Evolutionary conservation across 2,113 vertebrate genomes (phyloP).

Genomic region (Hippopotamus amphibius): DNA sequence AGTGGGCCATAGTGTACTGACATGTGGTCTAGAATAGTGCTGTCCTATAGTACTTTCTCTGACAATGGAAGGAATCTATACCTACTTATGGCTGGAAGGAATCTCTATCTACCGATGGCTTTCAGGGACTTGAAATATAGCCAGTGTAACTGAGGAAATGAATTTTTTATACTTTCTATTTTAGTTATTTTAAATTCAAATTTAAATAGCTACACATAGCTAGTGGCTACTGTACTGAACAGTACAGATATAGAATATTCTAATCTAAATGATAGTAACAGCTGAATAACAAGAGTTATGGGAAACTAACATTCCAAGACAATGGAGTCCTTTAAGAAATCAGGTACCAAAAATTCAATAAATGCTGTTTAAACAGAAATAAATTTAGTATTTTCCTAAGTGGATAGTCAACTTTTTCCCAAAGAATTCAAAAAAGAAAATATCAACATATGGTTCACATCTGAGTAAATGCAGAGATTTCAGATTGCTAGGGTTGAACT

Average conservation of each 20-base stretch:
- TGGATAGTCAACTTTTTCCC: background rate
- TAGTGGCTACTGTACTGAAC: background rate
- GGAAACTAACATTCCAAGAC: background rate
- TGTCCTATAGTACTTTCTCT: background rate
- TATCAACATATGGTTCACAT: constrained; percentile 57
- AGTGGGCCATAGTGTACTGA: background rate
- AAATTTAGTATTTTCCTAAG: constrained; percentile 38
- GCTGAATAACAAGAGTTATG: background rate
- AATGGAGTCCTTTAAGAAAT: background rate
- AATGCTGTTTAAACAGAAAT: constrained; percentile 40
- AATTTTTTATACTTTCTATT: background rate
- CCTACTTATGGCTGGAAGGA: background rate
- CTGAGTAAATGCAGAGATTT: constrained; percentile 69
- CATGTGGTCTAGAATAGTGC: background rate
- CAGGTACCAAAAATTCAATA: constrained; percentile 34
- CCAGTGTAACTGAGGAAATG: background rate
- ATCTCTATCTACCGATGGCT: background rate
- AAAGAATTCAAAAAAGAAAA: constrained; percentile 65
- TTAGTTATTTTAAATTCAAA: background rate
- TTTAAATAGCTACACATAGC: background rate
- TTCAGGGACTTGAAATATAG: background rate
- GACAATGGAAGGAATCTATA: background rate
- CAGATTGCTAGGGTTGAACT: constrained; percentile 19
- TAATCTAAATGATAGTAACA: background rate
- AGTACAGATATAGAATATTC: background rate